Evolutionary conservation across 2,888 invertebrate species (phyloP).

Genomic region (Cyclophora punctaria): DNA sequence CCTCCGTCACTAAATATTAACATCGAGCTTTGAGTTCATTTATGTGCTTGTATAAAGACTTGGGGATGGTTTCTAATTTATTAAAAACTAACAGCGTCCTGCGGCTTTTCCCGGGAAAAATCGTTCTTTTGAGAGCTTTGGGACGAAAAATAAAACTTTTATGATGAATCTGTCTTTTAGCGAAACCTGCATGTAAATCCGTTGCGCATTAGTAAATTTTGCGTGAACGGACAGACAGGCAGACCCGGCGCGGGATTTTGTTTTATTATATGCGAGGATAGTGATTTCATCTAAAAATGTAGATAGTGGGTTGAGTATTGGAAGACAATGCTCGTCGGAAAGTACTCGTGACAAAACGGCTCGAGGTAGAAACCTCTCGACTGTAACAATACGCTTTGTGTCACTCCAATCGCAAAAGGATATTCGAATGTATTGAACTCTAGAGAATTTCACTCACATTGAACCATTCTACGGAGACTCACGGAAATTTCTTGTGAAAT

Average conservation of each 20-base stretch:
- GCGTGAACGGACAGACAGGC: too few species aligned
- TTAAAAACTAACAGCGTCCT: too few species aligned
- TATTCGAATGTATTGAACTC: conserved; percentile 65
- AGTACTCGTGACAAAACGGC: conserved; percentile 50
- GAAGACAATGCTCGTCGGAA: conserved; percentile 45
- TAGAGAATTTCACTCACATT: conserved; percentile 55
- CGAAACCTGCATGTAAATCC: too few species aligned
- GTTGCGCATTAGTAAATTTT: too few species aligned
- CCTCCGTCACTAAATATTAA: not conserved
- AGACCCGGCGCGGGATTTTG: too few species aligned
- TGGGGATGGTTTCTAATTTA: too few species aligned
- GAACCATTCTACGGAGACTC: conserved; percentile 39
- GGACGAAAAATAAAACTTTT: too few species aligned
- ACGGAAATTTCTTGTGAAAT: conserved; percentile 41
- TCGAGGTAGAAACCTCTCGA: conserved; percentile 49
- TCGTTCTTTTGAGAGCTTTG: too few species aligned
- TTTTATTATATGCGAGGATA: not conserved
- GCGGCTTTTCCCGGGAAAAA: too few species aligned
- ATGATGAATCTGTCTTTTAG: too few species aligned
- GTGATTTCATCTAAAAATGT: conserved; percentile 3
- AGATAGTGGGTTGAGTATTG: conserved; percentile 16
- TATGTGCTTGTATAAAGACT: not conserved
- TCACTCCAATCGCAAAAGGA: conserved; percentile 66
- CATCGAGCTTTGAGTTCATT: not conserved
- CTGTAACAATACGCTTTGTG: conserved; percentile 65